These are phyloP conservation scores for Porites evermanni DNA, from an alignment of 92 coral and sea anemone genomes.

Conservation along the genomic window DNA sequence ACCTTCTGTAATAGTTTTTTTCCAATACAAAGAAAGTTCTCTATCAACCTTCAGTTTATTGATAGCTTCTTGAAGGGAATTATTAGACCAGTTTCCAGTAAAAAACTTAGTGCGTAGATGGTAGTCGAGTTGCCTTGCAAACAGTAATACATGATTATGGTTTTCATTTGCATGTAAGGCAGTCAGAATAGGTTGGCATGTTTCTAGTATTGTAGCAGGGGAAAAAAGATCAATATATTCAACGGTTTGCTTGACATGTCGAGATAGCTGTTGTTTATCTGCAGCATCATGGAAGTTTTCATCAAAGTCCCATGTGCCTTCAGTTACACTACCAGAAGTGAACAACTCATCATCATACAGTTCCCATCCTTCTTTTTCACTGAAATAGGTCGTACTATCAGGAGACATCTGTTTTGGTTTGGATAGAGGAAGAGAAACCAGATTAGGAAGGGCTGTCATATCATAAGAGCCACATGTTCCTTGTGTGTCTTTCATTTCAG, in stretches of 20 bases:
- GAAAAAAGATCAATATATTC: too few species aligned
- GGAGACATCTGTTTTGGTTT: neutral
- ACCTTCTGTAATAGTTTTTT: neutral
- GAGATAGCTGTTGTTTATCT: neutral
- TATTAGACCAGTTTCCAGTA: neutral
- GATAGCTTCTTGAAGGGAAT: neutral
- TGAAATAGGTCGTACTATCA: neutral
- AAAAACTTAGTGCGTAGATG: too few species aligned
- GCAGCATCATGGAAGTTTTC: slow-evolving; percentile 3
- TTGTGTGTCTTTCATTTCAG: too few species aligned
- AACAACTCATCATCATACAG: neutral
- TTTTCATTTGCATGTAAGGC: too few species aligned
- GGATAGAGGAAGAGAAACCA: neutral
- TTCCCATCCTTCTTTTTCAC: slow-evolving; percentile 6
- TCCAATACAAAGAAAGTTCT: neutral
- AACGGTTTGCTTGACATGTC: neutral
- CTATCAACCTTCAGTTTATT: neutral
- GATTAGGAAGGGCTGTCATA: too few species aligned
- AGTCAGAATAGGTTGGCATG: too few species aligned
- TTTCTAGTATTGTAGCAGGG: too few species aligned
- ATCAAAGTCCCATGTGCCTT: neutral
- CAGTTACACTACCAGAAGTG: neutral
- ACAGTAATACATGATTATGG: too few species aligned
- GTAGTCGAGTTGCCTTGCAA: too few species aligned
- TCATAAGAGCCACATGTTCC: too few species aligned